Conservation (phyloP, 2,113 vertebrate species). For the Hypomesus transpacificus region DNA sequence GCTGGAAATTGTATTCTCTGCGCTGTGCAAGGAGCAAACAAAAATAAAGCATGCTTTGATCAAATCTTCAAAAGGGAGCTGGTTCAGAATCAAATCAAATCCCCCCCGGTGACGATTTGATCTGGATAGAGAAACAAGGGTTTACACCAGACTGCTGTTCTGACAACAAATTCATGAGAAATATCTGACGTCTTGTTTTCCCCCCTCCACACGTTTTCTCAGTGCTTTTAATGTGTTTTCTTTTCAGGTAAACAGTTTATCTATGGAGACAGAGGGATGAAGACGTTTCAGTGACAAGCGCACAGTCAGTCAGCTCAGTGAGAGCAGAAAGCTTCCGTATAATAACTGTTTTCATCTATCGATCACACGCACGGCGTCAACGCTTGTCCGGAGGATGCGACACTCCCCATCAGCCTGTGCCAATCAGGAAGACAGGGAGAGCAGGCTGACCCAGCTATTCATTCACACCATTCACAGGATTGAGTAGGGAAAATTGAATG, state of each 20-base stretch:
- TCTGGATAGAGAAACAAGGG: constrained; percentile 18
- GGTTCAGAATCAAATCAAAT: constrained; percentile 34
- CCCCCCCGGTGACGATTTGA: constrained; percentile 16
- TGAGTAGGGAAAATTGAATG: too few relatives aligned
- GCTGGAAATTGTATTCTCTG: constrained; percentile 25
- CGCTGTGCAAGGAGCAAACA: constrained; percentile 21
- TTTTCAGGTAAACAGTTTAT: neutral
- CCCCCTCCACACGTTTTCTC: neutral
- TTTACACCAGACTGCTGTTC: neutral
- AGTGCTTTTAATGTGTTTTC: neutral
- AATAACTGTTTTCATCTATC: neutral
- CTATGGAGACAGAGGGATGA: neutral
- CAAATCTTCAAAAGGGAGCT: constrained; percentile 30
- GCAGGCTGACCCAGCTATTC: too few relatives aligned
- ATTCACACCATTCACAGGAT: too few relatives aligned
- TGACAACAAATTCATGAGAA: neutral
- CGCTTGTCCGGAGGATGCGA: neutral
- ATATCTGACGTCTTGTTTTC: neutral
- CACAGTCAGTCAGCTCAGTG: neutral
- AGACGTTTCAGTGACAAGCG: neutral
- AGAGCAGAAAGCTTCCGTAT: neutral
- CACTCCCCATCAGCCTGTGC: neutral
- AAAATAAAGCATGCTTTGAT: constrained; percentile 39
- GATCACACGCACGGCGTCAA: neutral
- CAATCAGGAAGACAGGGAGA: neutral